Evolutionary conservation across 2,113 vertebrate species (phyloP), one percentile per base, ranked within the genome.

Genomic region (Fulica atra): DNA sequence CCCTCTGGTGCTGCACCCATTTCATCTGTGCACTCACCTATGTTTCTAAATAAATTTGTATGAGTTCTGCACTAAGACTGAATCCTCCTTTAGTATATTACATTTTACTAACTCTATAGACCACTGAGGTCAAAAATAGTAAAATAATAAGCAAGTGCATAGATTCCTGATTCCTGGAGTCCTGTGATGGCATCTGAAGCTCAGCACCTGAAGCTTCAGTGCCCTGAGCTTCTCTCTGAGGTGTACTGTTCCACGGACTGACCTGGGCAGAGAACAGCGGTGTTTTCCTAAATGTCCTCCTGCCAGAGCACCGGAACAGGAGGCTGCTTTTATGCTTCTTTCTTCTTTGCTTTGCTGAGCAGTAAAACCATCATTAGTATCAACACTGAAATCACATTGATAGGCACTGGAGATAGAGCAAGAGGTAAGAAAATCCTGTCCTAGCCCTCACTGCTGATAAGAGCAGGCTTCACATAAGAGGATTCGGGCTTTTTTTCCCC

Each of bases 161-260:
- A 31, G 69, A 86, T 61, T 51, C 48, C 51, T 29, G 26, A 38
- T 51, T 66, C 15, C 33, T 12, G 28, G 26, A 56, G 26, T 38
- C 26, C 42, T 79, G 38, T 57, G 81, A 42, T 18, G 48, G 36
- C 5, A 1, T 15, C 35, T 16, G 57, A 71, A 69, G 38, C 13
- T 60, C 25, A 60, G 8, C 1, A 1, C 63, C 89, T 50, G 38
- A 81, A 38, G 10, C 51, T 63, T 40, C 4, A 8, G 18, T 28
- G 36, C 36, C 60, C 40, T 31, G 21, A 61, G 23, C 9, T 14
- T 57, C 50, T 57, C 33, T 35, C 9, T 16, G 23, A 12, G 2
- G 6, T 24, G 5, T 23, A 11, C 24, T 0, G 0, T 31, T 86
- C 51, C 3, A 2, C 3, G 1, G 59, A 13, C 35, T 29, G 15